Conservation (phyloP, 2,113 vertebrate species). For the Cardinalis cardinalis region DNA sequence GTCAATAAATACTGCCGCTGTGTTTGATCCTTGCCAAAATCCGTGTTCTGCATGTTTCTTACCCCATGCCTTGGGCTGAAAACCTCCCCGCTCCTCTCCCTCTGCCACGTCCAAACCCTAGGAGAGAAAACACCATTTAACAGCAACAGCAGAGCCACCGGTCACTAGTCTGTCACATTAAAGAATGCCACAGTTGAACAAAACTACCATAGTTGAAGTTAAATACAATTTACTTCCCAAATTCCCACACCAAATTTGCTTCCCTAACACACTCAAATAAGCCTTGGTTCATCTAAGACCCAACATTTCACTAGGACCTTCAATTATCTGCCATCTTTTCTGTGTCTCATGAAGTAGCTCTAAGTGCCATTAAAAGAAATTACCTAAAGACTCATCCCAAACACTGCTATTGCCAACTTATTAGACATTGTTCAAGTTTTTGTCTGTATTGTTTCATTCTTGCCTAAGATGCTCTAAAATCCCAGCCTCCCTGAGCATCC, state of each 20-base stretch:
- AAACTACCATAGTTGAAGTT: neutral
- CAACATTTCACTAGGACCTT: fast-evolving
- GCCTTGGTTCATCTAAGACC: neutral
- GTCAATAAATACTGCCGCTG: neutral
- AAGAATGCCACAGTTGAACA: neutral
- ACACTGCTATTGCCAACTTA: neutral
- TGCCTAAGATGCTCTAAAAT: neutral
- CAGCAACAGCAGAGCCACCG: conserved; percentile 2
- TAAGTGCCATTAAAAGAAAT: neutral
- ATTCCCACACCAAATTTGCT: neutral
- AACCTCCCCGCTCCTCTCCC: conserved; percentile 89
- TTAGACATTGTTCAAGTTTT: neutral
- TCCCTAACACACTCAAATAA: neutral
- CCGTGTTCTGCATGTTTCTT: conserved; percentile 61
- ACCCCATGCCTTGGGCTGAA: conserved; percentile 94
- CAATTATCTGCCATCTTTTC: neutral
- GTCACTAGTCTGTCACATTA: neutral
- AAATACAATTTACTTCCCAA: neutral
- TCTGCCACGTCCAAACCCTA: conserved; percentile 86
- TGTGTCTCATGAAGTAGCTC: neutral
- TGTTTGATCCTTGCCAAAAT: neutral
- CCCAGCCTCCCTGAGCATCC: neutral
- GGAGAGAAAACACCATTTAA: conserved; percentile 62
- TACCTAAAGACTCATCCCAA: neutral
- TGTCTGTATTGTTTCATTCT: neutral